Evolutionary conservation across 2,888 invertebrate species (phyloP), one percentile per base, ranked within the genome.

Genomic region (Melipona bicolor): DNA sequence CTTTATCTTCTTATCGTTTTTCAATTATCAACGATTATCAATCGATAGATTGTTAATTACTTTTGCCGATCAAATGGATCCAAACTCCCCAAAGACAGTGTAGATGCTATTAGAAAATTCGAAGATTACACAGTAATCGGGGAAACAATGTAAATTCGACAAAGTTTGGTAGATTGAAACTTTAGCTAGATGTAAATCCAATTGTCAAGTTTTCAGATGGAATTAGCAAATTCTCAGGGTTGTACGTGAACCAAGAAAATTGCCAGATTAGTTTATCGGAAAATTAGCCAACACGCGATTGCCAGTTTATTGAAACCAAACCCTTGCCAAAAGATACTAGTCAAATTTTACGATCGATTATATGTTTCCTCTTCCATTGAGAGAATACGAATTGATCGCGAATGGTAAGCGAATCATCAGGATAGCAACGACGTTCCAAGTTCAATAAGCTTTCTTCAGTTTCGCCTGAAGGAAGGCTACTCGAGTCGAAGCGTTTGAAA

Each of bases 401-500:
- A n/a, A 13, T 24, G 21, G 21, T 36, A 24, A 4, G 5, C 15
- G 21, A 36, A 24, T 24, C 5, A n/a, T 36, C 36, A 6, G 27
- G 27, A 1, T 27, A 27, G 43, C 11, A 43, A 43, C 5, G 43
- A 6, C n/a, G 21, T 19, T 69, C 15, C 1, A 59, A 56, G 1
- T 61, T 27, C 61, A 2, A 72, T 72, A 72, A 71, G 21, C 49
- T 36, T 11, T 2, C 32, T 52, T 50, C 24, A 6, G 19, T 27
- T 6, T 13, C n/a, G 32, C 36, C 43, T 43, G 43, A 43, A 43
- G 64, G 3, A 15, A 64, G 24, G 64, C 24, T 5, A 32, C 21
- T 50, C 4, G 19, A 19, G 36, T 9, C 43, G 19, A 52, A 52
- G 61, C n/a, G 59, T 77, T 77, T 54, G 64, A 64, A 64, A 64